Base-by-base conservation (phyloP, 2,888 invertebrate genomes). In the Thecocarcelia acutangulata region DNA sequence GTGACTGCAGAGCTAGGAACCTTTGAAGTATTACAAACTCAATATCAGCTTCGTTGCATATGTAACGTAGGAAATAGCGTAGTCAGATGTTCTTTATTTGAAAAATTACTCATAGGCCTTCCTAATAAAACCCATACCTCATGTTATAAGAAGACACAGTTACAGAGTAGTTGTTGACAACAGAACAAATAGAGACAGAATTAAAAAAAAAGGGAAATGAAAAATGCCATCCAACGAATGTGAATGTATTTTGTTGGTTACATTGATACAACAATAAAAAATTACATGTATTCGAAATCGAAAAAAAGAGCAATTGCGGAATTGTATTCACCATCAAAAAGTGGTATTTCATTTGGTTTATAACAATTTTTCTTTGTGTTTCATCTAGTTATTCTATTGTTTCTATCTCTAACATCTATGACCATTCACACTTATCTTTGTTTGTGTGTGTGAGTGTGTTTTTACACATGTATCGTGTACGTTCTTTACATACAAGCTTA, bases 161-260 rank as follows among this genome's bases (percentile, higher is more conserved):
- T 61, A n/a, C n/a, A n/a, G n/a, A n/a, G n/a, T n/a, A 61, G 68
- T 52, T 66, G 66, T 66, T 78, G 66, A 59, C 78, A 72, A 54
- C 24, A 61, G 44, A 54, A 48, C 48, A 33, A 6, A 17, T 40
- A 9, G 24, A n/a, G 19, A n/a, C 52, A 69, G 15, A 33, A 8
- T 8, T 8, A 33, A 5, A 33, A 40, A 19, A 40, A 50, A 63
- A 61, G n/a, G 63, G 37, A 56, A 37, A 2, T 1, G n/a, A 42
- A 1, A 6, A 24, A 24, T 66, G 17, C 44, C 48, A 56, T 17
- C 56, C 56, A 56, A 66, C 19, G 56, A 58, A 74, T 74, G 11
- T 56, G 40, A 37, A 40, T 64, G 19, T 46, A 58, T 58, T 58
- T 78, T 58, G 44, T 72, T 73, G 59, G 72, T 79, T 79, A 73